A percentile compares a stretch with the other conserved stretches of the same genome.
Evolutionary conservation across 1,140 invertebrate genomes (phyloP).

Genomic region (Rhysida immarginata): DNA sequence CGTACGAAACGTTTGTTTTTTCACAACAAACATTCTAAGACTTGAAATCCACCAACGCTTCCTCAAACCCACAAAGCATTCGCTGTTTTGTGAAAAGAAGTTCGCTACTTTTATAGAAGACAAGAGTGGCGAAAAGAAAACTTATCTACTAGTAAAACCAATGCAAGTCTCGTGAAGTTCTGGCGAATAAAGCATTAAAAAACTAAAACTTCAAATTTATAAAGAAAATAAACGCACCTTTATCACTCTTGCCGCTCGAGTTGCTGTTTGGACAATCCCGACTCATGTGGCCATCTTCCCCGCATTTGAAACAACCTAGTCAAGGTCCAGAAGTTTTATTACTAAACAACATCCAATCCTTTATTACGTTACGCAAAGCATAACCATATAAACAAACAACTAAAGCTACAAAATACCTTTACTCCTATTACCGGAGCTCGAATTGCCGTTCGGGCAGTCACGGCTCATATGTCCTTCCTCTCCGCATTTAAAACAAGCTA

Average conservation of each 20-base stretch:
- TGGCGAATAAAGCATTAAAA: no score
- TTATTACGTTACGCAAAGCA: neutral
- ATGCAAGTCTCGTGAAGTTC: no score
- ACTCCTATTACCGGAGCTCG: slow-evolving; percentile 12
- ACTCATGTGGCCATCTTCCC: slow-evolving; percentile 19
- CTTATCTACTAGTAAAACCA: no score
- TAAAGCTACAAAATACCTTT: neutral
- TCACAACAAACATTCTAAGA: no score
- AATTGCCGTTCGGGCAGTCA: slow-evolving; percentile 18
- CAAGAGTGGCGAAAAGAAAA: no score
- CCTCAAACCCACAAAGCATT: no score
- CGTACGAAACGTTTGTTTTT: no score
- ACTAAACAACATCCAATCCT: neutral
- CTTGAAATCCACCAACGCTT: no score
- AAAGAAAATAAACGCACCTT: neutral
- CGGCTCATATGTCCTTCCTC: slow-evolving; percentile 20
- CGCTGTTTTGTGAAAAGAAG: no score
- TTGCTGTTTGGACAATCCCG: slow-evolving; percentile 20
- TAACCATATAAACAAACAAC: neutral
- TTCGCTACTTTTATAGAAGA: no score
- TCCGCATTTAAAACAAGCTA: slow-evolving; percentile 24
- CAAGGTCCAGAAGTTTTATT: no score
- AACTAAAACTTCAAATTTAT: no score
- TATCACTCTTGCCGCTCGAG: slow-evolving; percentile 13
- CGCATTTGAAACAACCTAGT: slow-evolving; percentile 24